Percentiles rank a stretch among this genome's conserved stretches.
Conservation (phyloP, 2,888 invertebrate genomes). For the Cepaea hortensis region DNA sequence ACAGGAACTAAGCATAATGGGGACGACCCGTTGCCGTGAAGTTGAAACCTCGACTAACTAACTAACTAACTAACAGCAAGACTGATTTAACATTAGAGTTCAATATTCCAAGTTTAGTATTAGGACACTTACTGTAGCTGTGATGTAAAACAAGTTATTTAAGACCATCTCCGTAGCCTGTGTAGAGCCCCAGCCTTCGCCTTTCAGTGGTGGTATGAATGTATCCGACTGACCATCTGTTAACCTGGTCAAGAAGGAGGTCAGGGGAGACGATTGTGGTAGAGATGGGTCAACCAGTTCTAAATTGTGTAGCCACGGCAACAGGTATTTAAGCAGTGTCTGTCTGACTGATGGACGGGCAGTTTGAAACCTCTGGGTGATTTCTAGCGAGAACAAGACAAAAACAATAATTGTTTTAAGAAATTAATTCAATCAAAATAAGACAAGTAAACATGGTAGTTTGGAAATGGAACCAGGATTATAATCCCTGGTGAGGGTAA, state of each 20-base stretch:
- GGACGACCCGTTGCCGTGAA: too few species aligned
- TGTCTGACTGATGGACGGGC: constrained; percentile 95
- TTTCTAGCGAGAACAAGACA: constrained; percentile 82
- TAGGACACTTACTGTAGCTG: constrained; percentile 80
- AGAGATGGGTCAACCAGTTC: constrained; percentile 97
- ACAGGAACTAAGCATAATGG: too few species aligned
- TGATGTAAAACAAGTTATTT: constrained; percentile 98
- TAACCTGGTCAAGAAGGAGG: constrained; percentile 70
- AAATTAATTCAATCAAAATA: too few species aligned
- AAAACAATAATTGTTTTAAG: background rate
- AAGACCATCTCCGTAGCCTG: constrained; percentile 99
- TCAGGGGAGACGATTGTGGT: constrained; percentile 79
- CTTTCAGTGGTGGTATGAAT: constrained; percentile 81
- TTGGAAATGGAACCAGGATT: too few species aligned
- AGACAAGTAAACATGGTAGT: too few species aligned
- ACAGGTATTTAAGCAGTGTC: constrained; percentile 90
- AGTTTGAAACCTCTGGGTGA: constrained; percentile 96
- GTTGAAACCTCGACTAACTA: too few species aligned
- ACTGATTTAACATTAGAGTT: too few species aligned
- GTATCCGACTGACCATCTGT: constrained; percentile 80
- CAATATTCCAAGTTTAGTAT: too few species aligned
- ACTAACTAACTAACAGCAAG: too few species aligned
- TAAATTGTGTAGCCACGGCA: constrained; percentile 99
- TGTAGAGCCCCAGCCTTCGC: constrained; percentile 97
- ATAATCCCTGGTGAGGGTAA: too few species aligned